Evolutionary conservation across 2,113 vertebrate species (phyloP).

Genomic region (Mormyrus lacerda): DNA sequence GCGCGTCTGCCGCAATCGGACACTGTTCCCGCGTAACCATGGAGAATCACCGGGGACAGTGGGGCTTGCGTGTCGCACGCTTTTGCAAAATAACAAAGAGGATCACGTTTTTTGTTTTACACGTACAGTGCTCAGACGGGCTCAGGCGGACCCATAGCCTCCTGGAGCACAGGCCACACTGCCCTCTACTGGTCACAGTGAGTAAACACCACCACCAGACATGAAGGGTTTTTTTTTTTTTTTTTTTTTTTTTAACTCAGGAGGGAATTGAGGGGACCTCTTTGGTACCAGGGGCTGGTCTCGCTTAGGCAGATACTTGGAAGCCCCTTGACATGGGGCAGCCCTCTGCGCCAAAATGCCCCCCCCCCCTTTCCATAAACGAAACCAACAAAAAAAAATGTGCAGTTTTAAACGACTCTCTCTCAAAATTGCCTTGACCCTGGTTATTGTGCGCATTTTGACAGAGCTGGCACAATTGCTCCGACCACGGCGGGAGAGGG

Average conservation of each 20-base stretch:
- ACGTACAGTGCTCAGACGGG: constrained; percentile 40
- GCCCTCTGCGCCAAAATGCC: background rate
- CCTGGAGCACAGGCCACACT: constrained; percentile 55
- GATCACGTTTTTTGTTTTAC: constrained; percentile 13
- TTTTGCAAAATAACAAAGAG: constrained; percentile 43
- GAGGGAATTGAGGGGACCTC: background rate
- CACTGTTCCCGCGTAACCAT: constrained; percentile 40
- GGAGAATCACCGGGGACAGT: constrained; percentile 31
- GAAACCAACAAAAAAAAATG: constrained; percentile 15
- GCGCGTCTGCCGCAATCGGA: constrained; percentile 40
- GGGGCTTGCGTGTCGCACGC: constrained; percentile 40
- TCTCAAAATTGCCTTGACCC: constrained; percentile 11
- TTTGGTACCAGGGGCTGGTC: background rate
- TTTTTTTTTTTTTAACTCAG: background rate
- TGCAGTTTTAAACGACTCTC: constrained; percentile 29
- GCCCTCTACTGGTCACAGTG: constrained; percentile 59
- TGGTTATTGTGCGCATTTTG: constrained; percentile 9
- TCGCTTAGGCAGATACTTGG: background rate
- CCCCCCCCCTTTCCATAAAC: background rate
- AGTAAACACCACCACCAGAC: constrained; percentile 1
- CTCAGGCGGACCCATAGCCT: background rate
- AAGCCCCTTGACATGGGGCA: background rate
- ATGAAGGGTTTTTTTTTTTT: constrained; percentile 13
- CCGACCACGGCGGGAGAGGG: background rate
- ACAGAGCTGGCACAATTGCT: background rate